phyloP scores from a whole-genome alignment of 2,797 vertebrate genomes.

The Eleutherodactylus coqui region DNA sequence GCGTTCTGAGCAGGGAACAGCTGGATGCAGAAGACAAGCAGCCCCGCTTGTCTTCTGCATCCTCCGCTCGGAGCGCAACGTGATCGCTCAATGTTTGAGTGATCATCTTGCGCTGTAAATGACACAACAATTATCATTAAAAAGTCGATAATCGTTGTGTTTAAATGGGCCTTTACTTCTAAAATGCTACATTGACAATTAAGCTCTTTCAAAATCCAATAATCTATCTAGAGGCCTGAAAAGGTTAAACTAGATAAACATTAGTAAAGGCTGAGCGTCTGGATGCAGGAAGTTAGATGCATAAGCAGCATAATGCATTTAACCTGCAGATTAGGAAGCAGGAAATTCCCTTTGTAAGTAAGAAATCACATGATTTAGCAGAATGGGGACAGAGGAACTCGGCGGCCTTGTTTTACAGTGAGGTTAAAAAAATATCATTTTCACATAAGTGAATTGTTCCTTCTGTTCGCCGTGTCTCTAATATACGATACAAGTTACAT shows the following conservation, averaged over 20 bases:
- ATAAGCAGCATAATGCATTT: background rate
- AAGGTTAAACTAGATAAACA: background rate
- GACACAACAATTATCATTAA: no score
- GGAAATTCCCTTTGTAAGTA: slow-evolving; percentile 11
- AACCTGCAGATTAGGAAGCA: background rate
- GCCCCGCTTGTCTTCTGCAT: no score
- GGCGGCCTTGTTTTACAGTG: background rate
- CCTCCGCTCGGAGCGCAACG: no score
- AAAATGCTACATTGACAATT: no score
- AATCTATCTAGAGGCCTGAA: background rate
- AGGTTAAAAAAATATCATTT: background rate
- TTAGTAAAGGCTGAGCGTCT: no score
- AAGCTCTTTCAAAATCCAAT: background rate
- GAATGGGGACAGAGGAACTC: background rate
- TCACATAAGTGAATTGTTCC: background rate
- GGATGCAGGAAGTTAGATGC: background rate
- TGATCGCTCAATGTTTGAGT: no score
- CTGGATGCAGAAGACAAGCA: no score
- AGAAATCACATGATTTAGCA: slow-evolving; percentile 12
- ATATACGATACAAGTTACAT: background rate
- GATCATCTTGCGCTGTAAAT: no score
- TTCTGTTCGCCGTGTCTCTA: background rate
- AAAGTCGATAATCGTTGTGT: no score
- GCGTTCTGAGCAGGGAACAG: no score
- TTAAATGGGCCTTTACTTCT: no score